Base-by-base conservation (phyloP, 2,797 vertebrate genomes). In the Cephalopachus bancanus region DNA sequence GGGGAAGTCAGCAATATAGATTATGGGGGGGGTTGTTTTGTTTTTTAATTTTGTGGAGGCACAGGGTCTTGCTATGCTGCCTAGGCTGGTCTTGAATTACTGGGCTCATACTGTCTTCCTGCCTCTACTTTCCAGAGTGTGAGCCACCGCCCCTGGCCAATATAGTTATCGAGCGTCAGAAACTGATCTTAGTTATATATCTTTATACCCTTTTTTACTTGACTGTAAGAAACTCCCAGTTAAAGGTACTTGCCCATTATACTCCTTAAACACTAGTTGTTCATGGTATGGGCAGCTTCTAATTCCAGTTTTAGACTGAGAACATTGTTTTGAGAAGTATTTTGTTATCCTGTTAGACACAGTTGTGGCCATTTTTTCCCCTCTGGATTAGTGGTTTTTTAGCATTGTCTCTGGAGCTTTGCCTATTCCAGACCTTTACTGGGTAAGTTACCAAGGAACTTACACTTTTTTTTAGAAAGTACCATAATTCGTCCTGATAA, bases 211-310 rank as follows among this genome's bases (percentile, higher is more conserved):
- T 71, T 83, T 89, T 95, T 89, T 2, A 17, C 7, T 92, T 72
- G 8, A 5, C 3, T 91, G 3, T 94, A 51, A 75, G 37, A 93
- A 78, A 81, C 2, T 57, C 12, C 16, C 28, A 72, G 8, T 89
- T 33, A 86, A 80, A 93, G 24, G 3, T 69, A 37, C 12, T 72
- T 90, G 5, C 0, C 24, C 3, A 44, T 85, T 76, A 16, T 51
- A 16, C 80, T 92, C 83, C 65, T 92, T 87, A 65, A 92, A 26
- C 9, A 93, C 7, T 89, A 72, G 15, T 44, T 93, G 2, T 62
- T 83, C 64, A 37, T 53, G 49, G 3, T 93, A 24, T 20, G 5
- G 59, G n/a, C 24, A 75, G 37, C 30, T 30, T 93, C 9, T 83
- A 51, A 53, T 84, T 81, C 53, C 28, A 57, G 0, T 79, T 74